Conservation (phyloP, 2,888 invertebrate species). For the Xylophagus ater region DNA sequence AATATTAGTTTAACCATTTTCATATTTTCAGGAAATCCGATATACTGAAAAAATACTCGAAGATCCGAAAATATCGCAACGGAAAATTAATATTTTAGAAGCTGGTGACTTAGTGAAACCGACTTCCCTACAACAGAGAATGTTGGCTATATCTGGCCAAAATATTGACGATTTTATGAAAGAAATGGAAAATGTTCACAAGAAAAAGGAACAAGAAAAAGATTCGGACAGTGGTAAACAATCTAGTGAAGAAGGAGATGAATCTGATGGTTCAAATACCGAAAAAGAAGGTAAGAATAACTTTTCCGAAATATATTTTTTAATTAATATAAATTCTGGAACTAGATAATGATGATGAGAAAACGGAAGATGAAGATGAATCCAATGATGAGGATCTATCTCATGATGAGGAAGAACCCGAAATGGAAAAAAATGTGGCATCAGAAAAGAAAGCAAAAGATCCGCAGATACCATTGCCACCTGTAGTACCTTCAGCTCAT, state of each 20-base stretch:
- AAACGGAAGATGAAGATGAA: neutral
- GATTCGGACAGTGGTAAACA: slow-evolving; percentile 23
- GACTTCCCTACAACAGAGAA: slow-evolving; percentile 70
- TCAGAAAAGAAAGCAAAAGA: slow-evolving; percentile 8
- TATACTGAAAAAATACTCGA: slow-evolving; percentile 3
- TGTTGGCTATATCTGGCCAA: slow-evolving; percentile 81
- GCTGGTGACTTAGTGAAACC: slow-evolving; percentile 43
- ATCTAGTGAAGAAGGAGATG: neutral
- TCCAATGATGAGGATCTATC: neutral
- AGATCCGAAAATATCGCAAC: slow-evolving; percentile 17
- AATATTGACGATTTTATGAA: slow-evolving; percentile 88
- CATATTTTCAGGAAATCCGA: neutral
- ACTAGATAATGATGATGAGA: slow-evolving; percentile 8
- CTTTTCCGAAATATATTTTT: neutral
- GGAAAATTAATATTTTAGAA: slow-evolving; percentile 17
- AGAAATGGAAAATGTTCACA: slow-evolving; percentile 80
- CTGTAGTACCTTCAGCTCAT: slow-evolving; percentile 23
- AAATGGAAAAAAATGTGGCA: neutral
- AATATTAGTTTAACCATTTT: neutral
- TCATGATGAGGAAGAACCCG: neutral
- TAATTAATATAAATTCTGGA: neutral
- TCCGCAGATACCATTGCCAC: slow-evolving; percentile 21
- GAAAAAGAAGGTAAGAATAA: neutral
- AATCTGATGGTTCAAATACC: slow-evolving; percentile 14
- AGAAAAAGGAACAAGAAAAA: slow-evolving; percentile 55